Percentiles rank a stretch among this genome's conserved stretches.
These are phyloP conservation scores for Drosophila lini DNA, from an alignment of 1,140 invertebrate genomes.

Conservation along the genomic window DNA sequence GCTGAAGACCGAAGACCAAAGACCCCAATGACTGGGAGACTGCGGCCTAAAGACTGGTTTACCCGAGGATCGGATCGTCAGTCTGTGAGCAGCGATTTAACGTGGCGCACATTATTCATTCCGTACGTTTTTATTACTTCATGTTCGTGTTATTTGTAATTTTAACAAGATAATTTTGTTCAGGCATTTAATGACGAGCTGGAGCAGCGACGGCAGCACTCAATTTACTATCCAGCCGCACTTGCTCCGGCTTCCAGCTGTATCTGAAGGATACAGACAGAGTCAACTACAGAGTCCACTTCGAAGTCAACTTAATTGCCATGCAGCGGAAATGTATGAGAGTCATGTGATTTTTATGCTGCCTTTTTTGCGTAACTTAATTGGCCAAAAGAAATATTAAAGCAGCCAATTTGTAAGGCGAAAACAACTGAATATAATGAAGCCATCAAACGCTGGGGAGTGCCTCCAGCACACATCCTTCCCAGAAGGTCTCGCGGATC, in stretches of 20 bases:
- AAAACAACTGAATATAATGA: slow-evolving; percentile 76
- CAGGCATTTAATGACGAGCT: slow-evolving; percentile 81
- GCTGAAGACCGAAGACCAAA: slow-evolving; percentile 9
- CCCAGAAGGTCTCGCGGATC: slow-evolving; percentile 17
- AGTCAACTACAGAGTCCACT: not conserved
- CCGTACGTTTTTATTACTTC: slow-evolving; percentile 83
- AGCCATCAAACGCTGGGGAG: slow-evolving; percentile 58
- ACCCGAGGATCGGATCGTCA: slow-evolving; percentile 10
- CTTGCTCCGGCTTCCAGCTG: slow-evolving; percentile 38
- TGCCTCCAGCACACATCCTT: slow-evolving; percentile 13
- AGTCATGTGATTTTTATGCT: slow-evolving; percentile 80
- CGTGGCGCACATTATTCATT: slow-evolving; percentile 83
- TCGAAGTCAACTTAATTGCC: slow-evolving; percentile 64
- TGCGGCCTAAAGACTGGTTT: slow-evolving; percentile 44
- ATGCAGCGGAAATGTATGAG: slow-evolving; percentile 60
- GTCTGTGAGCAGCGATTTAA: slow-evolving; percentile 65
- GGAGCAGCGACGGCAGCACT: slow-evolving; percentile 41
- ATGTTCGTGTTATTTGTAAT: slow-evolving; percentile 84
- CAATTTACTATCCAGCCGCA: slow-evolving; percentile 44
- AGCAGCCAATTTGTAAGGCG: slow-evolving; percentile 77
- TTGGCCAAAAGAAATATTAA: slow-evolving; percentile 75
- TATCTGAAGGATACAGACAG: slow-evolving; percentile 50
- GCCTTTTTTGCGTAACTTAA: slow-evolving; percentile 65
- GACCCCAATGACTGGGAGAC: slow-evolving; percentile 8
- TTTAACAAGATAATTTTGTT: slow-evolving; percentile 85